A percentile compares a stretch with the other conserved stretches of the same genome.
Conservation (phyloP, 2,113 vertebrate genomes). For the Hyperoodon ampullatus region DNA sequence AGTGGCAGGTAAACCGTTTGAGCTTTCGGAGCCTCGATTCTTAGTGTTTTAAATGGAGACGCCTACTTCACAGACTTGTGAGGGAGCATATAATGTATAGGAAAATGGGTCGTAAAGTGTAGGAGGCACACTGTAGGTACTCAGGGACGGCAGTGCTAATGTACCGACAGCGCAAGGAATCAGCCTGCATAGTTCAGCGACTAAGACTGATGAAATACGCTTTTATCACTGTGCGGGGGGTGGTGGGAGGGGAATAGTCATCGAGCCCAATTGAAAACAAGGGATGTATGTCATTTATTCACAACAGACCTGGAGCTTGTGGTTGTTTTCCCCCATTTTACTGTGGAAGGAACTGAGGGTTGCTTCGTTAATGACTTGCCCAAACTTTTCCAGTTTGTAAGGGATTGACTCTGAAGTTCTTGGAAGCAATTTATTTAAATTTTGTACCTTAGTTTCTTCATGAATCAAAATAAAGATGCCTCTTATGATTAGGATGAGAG, state of each 20-base stretch:
- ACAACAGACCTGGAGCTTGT: neutral
- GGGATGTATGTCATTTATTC: neutral
- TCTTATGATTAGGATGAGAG: neutral
- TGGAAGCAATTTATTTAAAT: constrained; percentile 15
- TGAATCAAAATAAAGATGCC: constrained; percentile 7
- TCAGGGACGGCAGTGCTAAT: neutral
- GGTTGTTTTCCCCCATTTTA: neutral
- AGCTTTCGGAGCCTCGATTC: neutral
- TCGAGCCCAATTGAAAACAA: neutral
- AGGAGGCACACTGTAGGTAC: neutral
- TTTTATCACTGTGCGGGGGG: neutral
- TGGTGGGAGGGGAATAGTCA: neutral
- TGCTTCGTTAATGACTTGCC: neutral
- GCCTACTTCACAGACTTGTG: neutral
- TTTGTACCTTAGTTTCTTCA: constrained; percentile 6
- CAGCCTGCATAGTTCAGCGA: neutral
- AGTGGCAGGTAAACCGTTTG: neutral
- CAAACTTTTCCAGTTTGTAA: constrained; percentile 25
- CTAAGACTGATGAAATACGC: neutral
- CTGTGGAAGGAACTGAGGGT: neutral
- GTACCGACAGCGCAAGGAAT: neutral
- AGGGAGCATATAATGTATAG: neutral
- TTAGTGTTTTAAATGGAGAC: neutral
- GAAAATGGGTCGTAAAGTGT: neutral
- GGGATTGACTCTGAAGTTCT: neutral